Base-by-base conservation (phyloP, 2,113 vertebrate genomes). In the Seriola quinqueradiata region DNA sequence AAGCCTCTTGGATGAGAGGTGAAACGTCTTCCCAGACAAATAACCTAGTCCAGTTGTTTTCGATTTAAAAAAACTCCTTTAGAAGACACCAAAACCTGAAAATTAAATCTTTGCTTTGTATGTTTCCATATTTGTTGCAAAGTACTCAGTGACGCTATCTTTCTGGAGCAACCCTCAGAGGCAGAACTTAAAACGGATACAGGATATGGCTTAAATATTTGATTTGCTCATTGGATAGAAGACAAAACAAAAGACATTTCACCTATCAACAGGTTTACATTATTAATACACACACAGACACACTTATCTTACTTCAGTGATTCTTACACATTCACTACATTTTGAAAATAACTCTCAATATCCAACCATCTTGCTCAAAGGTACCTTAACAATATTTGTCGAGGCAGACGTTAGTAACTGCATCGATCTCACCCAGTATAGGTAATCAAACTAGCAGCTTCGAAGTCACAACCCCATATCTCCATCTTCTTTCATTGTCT, bases 181-280 rank as follows among this genome's bases (percentile, higher is more conserved):
- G 11, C 23, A 66, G 14, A 25, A 46, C 5, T 19, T 21, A 6
- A 57, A 25, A 63, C 21, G 19, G 58, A 38, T 32, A 67, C 3
- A 21, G 46, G 5, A 19, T 57, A 25, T 25, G 23, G 44, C 44
- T 50, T 17, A 50, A 50, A 19, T 19, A n/a, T 38, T 25, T 70
- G 64, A 87, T 82, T 70, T 77, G 79, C 66, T 78, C 77, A 83
- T 84, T n/a, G 32, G 34, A 84, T 12, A 50, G 23, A 42, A 12
- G 17, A 44, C 25, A 57, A 70, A 28, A n/a, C 5, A 12, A 69
- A 54, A 69, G 9, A 50, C 9, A 48, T 63, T 61, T 36, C 0
- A n/a, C 8, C 6, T 4, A 4, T 42, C 8, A 34, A 28, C 8
- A 42, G 34, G 61, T 74, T 66, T 38, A 16, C 23, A 34, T 64